phyloP scores from a whole-genome alignment of 1,140 invertebrate species.

The Nephotettix cincticeps region DNA sequence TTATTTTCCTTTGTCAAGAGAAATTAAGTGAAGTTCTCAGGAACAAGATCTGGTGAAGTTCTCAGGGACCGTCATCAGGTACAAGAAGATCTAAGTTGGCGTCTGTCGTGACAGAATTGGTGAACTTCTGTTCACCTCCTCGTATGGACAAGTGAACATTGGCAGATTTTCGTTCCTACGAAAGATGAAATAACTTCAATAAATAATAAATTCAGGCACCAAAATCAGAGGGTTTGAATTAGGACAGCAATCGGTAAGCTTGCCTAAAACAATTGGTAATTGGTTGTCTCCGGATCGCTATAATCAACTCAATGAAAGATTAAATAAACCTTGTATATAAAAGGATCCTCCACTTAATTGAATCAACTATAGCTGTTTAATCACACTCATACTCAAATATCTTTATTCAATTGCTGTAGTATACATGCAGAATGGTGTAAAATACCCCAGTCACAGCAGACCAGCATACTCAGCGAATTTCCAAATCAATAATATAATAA shows the following conservation, averaged over 20 bases:
- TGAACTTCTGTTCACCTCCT: conserved; percentile 36
- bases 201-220: neutral
- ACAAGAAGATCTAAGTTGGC: conserved; percentile 35
- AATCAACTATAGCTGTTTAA: too few species aligned
- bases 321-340: neutral
- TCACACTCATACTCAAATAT: too few species aligned
- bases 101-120: conserved; percentile 31
- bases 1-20: too few species aligned
- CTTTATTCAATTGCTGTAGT: too few species aligned
- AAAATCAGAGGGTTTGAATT: neutral
- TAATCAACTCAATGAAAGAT: neutral
- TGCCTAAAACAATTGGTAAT: neutral
- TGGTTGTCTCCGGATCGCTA: too few species aligned
- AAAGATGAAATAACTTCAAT: conserved; percentile 2
- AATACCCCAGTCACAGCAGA: too few species aligned
- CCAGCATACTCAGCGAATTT: too few species aligned
- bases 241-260: neutral
- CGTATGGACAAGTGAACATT: conserved; percentile 30
- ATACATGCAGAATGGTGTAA: too few species aligned
- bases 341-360: neutral
- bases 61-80: conserved; percentile 34
- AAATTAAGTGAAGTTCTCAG: too few species aligned
- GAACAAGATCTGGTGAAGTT: too few species aligned
- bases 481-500: too few species aligned
- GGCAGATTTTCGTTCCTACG: conserved; percentile 29